Evolutionary conservation across 2,113 vertebrate genomes (phyloP).

Genomic region (Sturnus vulgaris): DNA sequence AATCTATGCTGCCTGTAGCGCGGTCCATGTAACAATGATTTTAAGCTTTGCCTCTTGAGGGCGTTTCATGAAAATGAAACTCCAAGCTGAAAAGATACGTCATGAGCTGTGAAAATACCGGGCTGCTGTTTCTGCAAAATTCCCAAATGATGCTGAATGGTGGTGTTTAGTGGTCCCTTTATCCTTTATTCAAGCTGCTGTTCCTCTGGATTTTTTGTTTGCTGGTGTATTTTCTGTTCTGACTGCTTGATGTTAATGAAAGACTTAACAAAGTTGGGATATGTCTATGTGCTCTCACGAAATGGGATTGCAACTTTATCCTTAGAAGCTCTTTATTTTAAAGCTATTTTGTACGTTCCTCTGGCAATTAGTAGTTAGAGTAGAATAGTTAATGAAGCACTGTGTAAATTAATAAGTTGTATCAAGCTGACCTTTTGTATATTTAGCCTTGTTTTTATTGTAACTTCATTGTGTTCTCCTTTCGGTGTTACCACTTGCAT

Average conservation of each 20-base stretch:
- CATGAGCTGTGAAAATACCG: constrained; percentile 6
- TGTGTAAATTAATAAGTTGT: background rate
- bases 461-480: background rate
- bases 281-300: background rate
- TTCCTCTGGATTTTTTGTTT: background rate
- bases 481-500: background rate
- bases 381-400: background rate
- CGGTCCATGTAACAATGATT: background rate
- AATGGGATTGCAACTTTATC: background rate
- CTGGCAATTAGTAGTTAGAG: background rate
- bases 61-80: constrained; percentile 43
- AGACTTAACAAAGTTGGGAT: background rate
- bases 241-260: background rate
- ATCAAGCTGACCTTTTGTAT: background rate
- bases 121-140: constrained; percentile 30
- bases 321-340: background rate
- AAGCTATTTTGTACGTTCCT: background rate
- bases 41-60: constrained; percentile 34
- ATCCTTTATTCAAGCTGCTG: background rate
- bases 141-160: constrained; percentile 18
- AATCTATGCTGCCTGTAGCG: background rate
- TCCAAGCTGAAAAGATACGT: background rate
- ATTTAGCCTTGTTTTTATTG: background rate
- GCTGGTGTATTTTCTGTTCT: background rate
- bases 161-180: background rate